A percentile compares a stretch with the other conserved stretches of the same genome.
Conservation (phyloP, 2,888 invertebrate genomes). For the Drosophila setosimentum region DNA sequence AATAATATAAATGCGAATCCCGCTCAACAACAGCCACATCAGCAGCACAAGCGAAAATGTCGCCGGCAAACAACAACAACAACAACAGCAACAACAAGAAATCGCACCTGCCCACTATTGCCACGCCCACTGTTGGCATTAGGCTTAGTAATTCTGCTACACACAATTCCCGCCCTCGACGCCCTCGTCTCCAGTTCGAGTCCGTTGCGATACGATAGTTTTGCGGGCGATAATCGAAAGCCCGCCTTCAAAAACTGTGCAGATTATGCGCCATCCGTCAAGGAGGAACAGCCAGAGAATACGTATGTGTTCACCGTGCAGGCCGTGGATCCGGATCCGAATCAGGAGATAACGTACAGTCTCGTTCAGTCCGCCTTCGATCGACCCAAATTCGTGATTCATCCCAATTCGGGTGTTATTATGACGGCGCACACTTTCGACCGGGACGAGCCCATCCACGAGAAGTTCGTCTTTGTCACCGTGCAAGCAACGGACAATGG, state of each 20-base stretch:
- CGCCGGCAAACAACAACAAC: slow-evolving; percentile 32
- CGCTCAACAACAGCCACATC: slow-evolving; percentile 68
- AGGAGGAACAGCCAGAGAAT: slow-evolving; percentile 91
- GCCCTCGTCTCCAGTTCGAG: slow-evolving; percentile 13
- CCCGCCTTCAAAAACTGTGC: slow-evolving; percentile 94
- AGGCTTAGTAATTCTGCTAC: slow-evolving; percentile 16
- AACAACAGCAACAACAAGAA: slow-evolving; percentile 21
- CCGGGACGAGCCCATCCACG: slow-evolving; percentile 94
- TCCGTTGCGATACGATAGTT: slow-evolving; percentile 53
- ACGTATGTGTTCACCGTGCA: slow-evolving; percentile 89
- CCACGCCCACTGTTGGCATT: slow-evolving; percentile 32
- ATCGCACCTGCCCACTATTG: slow-evolving; percentile 35
- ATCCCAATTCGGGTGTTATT: slow-evolving; percentile 91
- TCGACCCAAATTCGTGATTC: slow-evolving; percentile 92
- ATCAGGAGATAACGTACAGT: slow-evolving; percentile 93
- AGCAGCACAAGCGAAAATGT: slow-evolving; percentile 68
- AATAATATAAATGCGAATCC: slow-evolving; percentile 44
- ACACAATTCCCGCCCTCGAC: slow-evolving; percentile 24
- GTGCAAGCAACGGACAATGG: slow-evolving; percentile 97
- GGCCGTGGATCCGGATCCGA: slow-evolving; percentile 87
- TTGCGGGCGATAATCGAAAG: slow-evolving; percentile 90
- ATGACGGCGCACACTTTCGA: slow-evolving; percentile 93
- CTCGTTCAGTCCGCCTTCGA: slow-evolving; percentile 91
- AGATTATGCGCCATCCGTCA: slow-evolving; percentile 91
- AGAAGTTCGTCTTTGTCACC: slow-evolving; percentile 93